Evolutionary conservation across 2,888 invertebrate genomes (phyloP).

Genomic region (Agriotes lineatus): DNA sequence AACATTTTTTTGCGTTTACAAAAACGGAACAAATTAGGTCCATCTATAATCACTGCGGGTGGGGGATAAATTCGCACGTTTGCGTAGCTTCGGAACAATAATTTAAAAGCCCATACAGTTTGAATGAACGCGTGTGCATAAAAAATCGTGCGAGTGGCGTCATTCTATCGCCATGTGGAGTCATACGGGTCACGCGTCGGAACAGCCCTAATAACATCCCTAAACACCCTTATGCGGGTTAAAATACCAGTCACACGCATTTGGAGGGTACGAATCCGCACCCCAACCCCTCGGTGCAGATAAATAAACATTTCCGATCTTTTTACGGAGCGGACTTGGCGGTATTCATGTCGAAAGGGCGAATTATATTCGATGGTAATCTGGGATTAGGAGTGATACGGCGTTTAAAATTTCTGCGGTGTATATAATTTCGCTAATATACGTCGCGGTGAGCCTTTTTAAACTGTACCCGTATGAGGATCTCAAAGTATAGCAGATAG

Average conservation of each 20-base stretch:
- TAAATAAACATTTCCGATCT: constrained; percentile 27
- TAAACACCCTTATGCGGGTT: constrained; percentile 48
- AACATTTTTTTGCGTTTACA: no score
- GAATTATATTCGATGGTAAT: constrained; percentile 16
- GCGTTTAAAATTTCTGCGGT: no score
- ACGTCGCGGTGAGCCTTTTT: no score
- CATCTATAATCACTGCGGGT: neutral
- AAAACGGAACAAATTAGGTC: neutral
- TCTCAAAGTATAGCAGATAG: no score
- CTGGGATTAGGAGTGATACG: constrained; percentile 13
- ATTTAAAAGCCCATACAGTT: neutral
- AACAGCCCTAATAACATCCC: constrained; percentile 48
- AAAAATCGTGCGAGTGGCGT: constrained; percentile 12
- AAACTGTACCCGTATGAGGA: no score
- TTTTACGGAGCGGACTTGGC: constrained; percentile 18
- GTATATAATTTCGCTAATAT: no score
- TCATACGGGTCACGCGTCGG: constrained; percentile 49
- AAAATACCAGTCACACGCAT: constrained; percentile 41
- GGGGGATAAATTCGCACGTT: neutral
- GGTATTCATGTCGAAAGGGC: constrained; percentile 5
- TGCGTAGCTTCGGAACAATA: neutral
- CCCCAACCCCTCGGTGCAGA: constrained; percentile 25
- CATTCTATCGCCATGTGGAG: constrained; percentile 39
- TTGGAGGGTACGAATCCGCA: constrained; percentile 27
- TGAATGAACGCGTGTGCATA: neutral